phyloP scores from a whole-genome alignment of 2,888 invertebrate species.

The Cryptus viduatorius region DNA sequence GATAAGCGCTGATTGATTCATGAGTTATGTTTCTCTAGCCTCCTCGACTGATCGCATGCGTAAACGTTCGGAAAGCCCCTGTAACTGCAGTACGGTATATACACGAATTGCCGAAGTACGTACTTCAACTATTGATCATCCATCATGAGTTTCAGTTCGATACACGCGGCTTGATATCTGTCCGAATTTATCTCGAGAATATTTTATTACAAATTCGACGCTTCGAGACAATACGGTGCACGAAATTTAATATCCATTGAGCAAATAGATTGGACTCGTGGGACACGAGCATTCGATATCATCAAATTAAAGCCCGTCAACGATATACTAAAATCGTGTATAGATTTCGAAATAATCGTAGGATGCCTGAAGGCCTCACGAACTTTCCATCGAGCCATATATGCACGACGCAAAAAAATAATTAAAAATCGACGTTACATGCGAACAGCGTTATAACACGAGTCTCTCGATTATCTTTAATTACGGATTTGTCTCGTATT shows the following conservation, averaged over 20 bases:
- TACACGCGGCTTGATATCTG: conserved; percentile 1
- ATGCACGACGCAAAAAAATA: conserved; percentile 2
- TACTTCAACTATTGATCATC: conserved; percentile 55
- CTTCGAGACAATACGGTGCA: conserved; percentile 5
- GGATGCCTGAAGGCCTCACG: conserved; percentile 18
- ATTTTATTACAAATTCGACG: not conserved
- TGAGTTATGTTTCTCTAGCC: conserved; percentile 12
- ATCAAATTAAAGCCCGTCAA: not conserved
- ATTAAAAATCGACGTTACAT: conserved; percentile 36
- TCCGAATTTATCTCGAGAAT: not conserved
- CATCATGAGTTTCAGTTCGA: conserved; percentile 26
- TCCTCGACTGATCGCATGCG: conserved; percentile 50
- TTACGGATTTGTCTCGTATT: not conserved
- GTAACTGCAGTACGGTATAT: not conserved
- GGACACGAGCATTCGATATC: conserved; percentile 13
- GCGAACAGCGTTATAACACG: conserved; percentile 36
- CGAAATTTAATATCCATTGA: conserved; percentile 41
- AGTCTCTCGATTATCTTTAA: not conserved
- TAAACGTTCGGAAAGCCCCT: conserved; percentile 50
- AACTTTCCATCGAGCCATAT: conserved; percentile 42
- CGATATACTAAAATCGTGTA: conserved; percentile 5
- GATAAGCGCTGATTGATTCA: conserved; percentile 29
- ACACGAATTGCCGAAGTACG: not conserved
- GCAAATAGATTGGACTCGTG: conserved; percentile 43
- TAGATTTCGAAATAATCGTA: conserved; percentile 42